A percentile compares a stretch with the other conserved stretches of the same genome.
These are phyloP conservation scores for Nymphalis io DNA, from an alignment of 1,140 invertebrate species.

Conservation along the genomic window DNA sequence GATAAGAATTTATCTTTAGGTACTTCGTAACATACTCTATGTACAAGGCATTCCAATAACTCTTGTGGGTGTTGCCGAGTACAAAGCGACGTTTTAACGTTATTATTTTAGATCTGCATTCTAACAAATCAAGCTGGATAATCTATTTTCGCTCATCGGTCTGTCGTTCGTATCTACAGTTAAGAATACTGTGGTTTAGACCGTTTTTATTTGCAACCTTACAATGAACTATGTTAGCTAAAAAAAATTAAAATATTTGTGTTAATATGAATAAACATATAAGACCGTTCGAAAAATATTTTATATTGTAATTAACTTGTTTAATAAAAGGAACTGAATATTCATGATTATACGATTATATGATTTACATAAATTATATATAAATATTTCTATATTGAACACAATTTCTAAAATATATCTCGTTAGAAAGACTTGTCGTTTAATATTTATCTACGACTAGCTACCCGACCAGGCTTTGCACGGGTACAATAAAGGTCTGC, in stretches of 20 bases:
- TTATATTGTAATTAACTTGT: no score
- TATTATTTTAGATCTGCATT: conserved; percentile 33
- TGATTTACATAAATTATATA: background rate
- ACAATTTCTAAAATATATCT: background rate
- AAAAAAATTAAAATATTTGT: no score
- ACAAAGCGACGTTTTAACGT: conserved; percentile 21
- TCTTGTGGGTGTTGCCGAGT: conserved; percentile 4
- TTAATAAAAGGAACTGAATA: no score
- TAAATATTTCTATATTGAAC: background rate
- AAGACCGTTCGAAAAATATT: no score
- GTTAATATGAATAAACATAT: no score
- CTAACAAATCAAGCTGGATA: conserved; percentile 35
- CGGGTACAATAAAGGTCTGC: no score
- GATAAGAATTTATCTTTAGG: no score
- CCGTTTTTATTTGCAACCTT: conserved; percentile 6
- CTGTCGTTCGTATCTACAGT: conserved; percentile 23
- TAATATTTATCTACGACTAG: no score
- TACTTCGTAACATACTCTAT: background rate
- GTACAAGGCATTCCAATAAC: conserved; percentile 5
- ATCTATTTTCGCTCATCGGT: conserved; percentile 34
- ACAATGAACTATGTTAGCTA: background rate
- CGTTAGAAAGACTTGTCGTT: conserved; percentile 2
- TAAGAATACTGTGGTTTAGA: conserved; percentile 16
- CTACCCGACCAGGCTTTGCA: no score
- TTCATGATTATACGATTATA: background rate